Percentiles rank a stretch among this genome's conserved stretches.
These are phyloP conservation scores for Cepaea nemoralis DNA, from an alignment of 1,140 invertebrate genomes.

Conservation along the genomic window DNA sequence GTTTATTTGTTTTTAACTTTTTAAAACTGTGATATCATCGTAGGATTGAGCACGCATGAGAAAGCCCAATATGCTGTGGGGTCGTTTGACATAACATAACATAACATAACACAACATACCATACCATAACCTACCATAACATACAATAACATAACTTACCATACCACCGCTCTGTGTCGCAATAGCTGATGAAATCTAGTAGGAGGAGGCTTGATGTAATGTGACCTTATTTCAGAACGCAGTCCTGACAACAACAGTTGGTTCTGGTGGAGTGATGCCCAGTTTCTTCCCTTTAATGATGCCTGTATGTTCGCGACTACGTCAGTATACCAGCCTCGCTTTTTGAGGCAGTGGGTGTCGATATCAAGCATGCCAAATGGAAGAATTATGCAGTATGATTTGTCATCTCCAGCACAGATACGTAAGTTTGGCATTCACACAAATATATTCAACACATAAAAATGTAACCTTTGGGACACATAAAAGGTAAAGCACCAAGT, in stretches of 20 bases:
- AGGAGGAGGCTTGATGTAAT: background rate
- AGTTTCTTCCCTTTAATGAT: conserved; percentile 77
- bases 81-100: too few species aligned
- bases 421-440: conserved; percentile 13
- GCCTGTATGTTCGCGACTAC: conserved; percentile 32
- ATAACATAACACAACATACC: too few species aligned
- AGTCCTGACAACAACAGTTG: background rate
- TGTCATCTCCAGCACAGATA: background rate
- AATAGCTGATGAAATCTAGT: too few species aligned
- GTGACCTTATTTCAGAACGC: background rate
- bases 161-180: too few species aligned
- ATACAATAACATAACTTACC: too few species aligned
- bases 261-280: conserved; percentile 87
- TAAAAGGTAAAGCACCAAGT: too few species aligned
- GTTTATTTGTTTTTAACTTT: too few species aligned
- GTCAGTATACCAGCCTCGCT: conserved; percentile 37
- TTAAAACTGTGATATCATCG: too few species aligned
- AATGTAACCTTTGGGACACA: too few species aligned
- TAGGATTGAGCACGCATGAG: too few species aligned
- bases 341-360: conserved; percentile 3
- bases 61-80: too few species aligned
- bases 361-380: conserved; percentile 30
- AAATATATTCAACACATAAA: background rate
- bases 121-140: too few species aligned
- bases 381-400: conserved; percentile 29